Conservation (phyloP, 2,113 vertebrate species). For the Chaetura pelagica region DNA sequence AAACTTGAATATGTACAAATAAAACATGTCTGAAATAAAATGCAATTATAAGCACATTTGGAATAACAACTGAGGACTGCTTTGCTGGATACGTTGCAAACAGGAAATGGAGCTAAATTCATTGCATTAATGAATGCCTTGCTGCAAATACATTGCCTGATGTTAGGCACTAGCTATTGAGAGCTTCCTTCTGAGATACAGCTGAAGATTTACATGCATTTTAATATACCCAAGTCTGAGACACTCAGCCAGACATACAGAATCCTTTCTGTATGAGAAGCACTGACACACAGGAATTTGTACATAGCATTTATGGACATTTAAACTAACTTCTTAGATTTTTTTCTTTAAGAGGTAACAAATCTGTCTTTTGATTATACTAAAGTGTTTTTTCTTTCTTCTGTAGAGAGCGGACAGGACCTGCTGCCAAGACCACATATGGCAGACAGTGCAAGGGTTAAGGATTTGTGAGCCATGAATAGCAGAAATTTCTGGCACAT, state of each 20-base stretch:
- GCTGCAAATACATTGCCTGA: not conserved
- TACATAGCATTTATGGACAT: not conserved
- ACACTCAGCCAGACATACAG: accelerated
- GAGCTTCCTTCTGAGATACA: not conserved
- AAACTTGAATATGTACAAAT: slow-evolving; percentile 3
- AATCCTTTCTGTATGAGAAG: not conserved
- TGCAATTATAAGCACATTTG: slow-evolving; percentile 22
- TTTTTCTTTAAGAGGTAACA: not conserved
- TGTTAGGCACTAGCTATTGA: not conserved
- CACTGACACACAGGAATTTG: not conserved
- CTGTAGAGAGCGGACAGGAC: not conserved
- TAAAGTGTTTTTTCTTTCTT: not conserved
- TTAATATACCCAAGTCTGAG: not conserved
- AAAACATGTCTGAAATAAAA: slow-evolving; percentile 30
- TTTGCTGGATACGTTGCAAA: not conserved
- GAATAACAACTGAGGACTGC: slow-evolving; percentile 1
- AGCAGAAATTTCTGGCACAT: not conserved
- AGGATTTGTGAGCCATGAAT: not conserved
- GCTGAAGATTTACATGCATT: not conserved
- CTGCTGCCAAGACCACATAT: not conserved
- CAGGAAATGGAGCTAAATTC: slow-evolving; percentile 40
- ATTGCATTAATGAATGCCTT: not conserved
- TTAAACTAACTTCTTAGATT: not conserved
- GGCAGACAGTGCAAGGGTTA: not conserved
- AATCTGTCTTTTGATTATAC: not conserved